These are phyloP conservation scores for Eupithecia dodoneata DNA, from an alignment of 2,888 invertebrate species.

Conservation along the genomic window DNA sequence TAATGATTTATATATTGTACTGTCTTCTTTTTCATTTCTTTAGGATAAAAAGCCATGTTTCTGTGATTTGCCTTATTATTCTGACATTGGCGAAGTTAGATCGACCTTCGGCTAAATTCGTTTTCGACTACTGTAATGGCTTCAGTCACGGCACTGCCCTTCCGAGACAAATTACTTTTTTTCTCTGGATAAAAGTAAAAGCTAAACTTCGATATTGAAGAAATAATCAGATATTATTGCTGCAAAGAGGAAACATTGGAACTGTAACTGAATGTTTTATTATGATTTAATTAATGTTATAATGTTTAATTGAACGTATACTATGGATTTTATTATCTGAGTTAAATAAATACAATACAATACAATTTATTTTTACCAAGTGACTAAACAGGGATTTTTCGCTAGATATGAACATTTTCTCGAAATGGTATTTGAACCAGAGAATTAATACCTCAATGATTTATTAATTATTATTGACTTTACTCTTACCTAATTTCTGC, in stretches of 20 bases:
- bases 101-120: constrained; percentile 40
- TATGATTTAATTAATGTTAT: no score
- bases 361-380: no score
- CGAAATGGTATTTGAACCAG: no score
- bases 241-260: neutral
- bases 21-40: neutral
- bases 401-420: no score
- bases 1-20: no score
- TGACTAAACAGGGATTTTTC: no score
- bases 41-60: neutral
- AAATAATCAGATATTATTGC: neutral
- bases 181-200: constrained; percentile 2
- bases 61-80: constrained; percentile 15
- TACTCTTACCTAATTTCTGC: neutral
- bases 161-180: constrained; percentile 38
- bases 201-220: neutral
- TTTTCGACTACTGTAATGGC: constrained; percentile 41
- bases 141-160: constrained; percentile 41
- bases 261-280: no score
- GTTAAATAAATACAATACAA: no score
- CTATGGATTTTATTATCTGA: no score
- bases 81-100: constrained; percentile 35
- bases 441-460: no score
- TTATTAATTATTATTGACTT: no score
- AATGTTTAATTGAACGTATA: no score